phyloP scores from a whole-genome alignment of 2,888 invertebrate genomes.

The Cloeon dipterum region DNA sequence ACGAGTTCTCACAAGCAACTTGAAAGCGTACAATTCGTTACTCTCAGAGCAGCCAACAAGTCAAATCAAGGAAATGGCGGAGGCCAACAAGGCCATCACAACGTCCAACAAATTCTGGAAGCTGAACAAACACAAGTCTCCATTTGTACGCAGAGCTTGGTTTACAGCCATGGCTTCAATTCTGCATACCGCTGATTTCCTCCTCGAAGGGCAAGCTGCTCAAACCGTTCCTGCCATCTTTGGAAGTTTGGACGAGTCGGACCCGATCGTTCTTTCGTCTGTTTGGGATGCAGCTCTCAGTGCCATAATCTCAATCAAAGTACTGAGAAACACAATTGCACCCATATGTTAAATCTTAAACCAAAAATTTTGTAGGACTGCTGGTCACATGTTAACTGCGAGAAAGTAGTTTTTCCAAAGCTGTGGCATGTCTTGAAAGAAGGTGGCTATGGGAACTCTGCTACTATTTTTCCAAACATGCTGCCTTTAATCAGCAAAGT shows the following conservation, averaged over 20 bases:
- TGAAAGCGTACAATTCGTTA: slow-evolving; percentile 39
- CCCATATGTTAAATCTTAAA: no score
- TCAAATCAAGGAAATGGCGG: slow-evolving; percentile 26
- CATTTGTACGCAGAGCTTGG: slow-evolving; percentile 30
- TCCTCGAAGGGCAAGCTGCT: slow-evolving; percentile 27
- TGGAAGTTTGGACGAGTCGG: slow-evolving; percentile 39
- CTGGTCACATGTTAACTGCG: slow-evolving; percentile 42
- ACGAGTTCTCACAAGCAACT: slow-evolving; percentile 34
- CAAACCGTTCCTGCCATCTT: slow-evolving; percentile 33
- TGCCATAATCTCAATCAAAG: slow-evolving; percentile 29
- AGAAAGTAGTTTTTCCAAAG: slow-evolving; percentile 49
- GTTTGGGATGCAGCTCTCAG: slow-evolving; percentile 55
- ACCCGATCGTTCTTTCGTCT: slow-evolving; percentile 36
- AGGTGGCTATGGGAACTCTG: slow-evolving; percentile 57
- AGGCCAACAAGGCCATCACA: slow-evolving; percentile 28
- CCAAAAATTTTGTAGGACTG: slow-evolving; percentile 38
- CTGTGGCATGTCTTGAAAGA: slow-evolving; percentile 37
- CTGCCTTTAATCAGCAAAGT: slow-evolving; percentile 52
- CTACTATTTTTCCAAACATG: slow-evolving; percentile 44
- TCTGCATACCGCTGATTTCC: slow-evolving; percentile 28
- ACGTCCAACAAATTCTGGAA: slow-evolving; percentile 47
- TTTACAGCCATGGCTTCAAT: slow-evolving; percentile 36
- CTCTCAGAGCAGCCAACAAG: slow-evolving; percentile 27
- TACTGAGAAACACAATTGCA: no score
- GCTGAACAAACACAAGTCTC: slow-evolving; percentile 28